phyloP scores from a whole-genome alignment of 2,113 vertebrate genomes.

The Hypomesus transpacificus region DNA sequence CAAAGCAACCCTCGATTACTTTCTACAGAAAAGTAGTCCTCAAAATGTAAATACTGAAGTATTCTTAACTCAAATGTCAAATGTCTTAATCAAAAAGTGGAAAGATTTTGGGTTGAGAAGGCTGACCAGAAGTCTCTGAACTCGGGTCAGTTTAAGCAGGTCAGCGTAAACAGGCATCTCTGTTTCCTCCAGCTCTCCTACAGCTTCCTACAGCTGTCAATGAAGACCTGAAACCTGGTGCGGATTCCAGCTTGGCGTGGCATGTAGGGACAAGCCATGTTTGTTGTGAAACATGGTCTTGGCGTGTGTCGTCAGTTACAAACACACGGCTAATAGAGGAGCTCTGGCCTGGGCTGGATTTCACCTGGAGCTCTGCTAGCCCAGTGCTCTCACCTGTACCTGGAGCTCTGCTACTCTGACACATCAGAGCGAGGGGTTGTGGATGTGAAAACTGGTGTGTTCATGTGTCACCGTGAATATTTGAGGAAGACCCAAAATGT shows the following conservation, averaged over 20 bases:
- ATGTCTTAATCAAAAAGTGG: too few species aligned
- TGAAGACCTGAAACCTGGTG: constrained; percentile 73
- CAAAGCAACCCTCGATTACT: too few species aligned
- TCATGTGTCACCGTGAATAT: too few species aligned
- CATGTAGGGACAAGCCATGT: constrained; percentile 70
- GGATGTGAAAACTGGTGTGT: too few species aligned
- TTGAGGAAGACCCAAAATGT: too few species aligned
- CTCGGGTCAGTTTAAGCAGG: background rate
- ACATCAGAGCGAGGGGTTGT: too few species aligned
- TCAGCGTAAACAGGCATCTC: constrained; percentile 39
- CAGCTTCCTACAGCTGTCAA: constrained; percentile 59
- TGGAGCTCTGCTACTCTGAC: too few species aligned
- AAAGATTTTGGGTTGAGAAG: too few species aligned
- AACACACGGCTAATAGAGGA: constrained; percentile 49
- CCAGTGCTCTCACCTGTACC: too few species aligned
- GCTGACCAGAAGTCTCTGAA: constrained; percentile 10
- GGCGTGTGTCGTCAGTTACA: constrained; percentile 41
- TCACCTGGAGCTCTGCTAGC: background rate
- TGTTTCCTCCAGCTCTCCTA: constrained; percentile 50
- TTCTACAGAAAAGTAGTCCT: too few species aligned
- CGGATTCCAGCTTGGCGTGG: constrained; percentile 65
- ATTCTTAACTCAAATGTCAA: too few species aligned
- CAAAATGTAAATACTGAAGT: too few species aligned
- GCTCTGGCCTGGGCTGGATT: constrained; percentile 42
- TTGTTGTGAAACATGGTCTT: constrained; percentile 47